Base-by-base conservation (phyloP, 2,888 invertebrate genomes). In the Lasioglossum malachurum region DNA sequence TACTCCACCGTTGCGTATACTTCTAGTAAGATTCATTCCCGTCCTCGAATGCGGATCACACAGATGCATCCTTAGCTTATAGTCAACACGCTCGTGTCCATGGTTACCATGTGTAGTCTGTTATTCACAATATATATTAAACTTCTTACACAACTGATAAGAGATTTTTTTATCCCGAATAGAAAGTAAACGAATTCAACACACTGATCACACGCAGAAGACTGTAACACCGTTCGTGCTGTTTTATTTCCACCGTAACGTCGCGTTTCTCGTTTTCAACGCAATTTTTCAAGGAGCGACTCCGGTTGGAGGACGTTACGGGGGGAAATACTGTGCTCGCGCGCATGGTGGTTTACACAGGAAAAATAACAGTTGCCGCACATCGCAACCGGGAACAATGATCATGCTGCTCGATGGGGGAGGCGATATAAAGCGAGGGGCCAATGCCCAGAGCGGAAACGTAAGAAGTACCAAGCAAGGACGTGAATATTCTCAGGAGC, bases 91-190 rank as follows among this genome's bases (percentile, higher is more conserved):
- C 77, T 83, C 81, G 77, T 38, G 81, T 77, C 79, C 71, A 87
- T 84, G 82, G 38, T 82, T 86, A 78, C 82, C 81, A 81, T 88
- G 80, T 83, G 80, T 84, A 86, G 87, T 87, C 87, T 86, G 80
- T 86, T 85, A 79, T 92, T 86, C 91, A 92, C 91, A 10, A 69
- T 64, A 92, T 92, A 94, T 94, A 93, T 94, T 93, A 94, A 92
- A 94, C 93, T 93, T 94, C 94, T 94, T 94, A 93, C 83, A 76
- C 83, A 76, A 69, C 19, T 92, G 93, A 93, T 0, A 72, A 91
- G 90, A 90, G 89, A 91, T 90, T 90, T 23, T 90, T 90, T 38
- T 38, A 89, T 91, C 92, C 90, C 89, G 90, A 91, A 88, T 91
- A 86, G 88, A 92, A 90, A 89, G 84, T 90, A 87, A 90, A 89